Conservation (phyloP, 2,797 vertebrate genomes). For the Coracias cyanogaster region DNA sequence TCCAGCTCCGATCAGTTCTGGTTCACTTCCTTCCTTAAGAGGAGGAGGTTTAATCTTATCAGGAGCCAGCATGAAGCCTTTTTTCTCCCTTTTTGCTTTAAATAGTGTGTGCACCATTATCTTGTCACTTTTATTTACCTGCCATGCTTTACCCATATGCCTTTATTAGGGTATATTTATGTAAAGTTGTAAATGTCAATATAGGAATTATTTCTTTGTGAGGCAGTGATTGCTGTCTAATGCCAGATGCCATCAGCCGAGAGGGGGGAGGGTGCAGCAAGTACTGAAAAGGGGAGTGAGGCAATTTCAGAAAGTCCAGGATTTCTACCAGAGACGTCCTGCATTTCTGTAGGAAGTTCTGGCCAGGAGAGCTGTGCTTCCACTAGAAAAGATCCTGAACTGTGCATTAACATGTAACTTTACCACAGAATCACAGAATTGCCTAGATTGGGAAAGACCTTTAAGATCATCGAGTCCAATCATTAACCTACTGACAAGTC, state of each 20-base stretch:
- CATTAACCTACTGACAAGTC: no score
- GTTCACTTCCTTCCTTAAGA: constrained; percentile 61
- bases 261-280: not conserved
- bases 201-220: not conserved
- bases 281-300: not conserved
- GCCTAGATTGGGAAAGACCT: no score
- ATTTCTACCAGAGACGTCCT: not conserved
- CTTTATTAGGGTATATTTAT: not conserved
- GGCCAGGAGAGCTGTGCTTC: not conserved
- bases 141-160: not conserved
- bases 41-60: constrained; percentile 47
- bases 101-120: not conserved
- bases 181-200: not conserved
- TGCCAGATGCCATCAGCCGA: not conserved
- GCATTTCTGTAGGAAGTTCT: not conserved
- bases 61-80: not conserved
- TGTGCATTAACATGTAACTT: not conserved
- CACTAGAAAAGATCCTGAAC: not conserved
- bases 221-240: not conserved
- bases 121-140: not conserved
- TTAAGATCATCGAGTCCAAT: no score
- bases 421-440: not conserved
- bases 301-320: not conserved
- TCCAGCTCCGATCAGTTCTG: constrained; percentile 45
- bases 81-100: not conserved